These are phyloP conservation scores for Zele albiditarsus DNA, from an alignment of 2,888 invertebrate species.

Conservation along the genomic window DNA sequence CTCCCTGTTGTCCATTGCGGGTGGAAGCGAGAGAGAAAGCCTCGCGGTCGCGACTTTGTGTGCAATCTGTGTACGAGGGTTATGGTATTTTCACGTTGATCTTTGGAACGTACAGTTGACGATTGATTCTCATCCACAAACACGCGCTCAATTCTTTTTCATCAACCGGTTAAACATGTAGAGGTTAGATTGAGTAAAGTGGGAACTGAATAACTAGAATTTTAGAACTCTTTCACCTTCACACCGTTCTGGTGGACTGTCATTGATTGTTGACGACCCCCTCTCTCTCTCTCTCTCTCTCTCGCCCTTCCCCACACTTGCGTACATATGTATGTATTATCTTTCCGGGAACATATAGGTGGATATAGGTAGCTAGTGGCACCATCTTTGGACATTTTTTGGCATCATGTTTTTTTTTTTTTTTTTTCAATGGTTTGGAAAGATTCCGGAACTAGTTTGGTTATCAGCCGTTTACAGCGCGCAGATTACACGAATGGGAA, in stretches of 20 bases:
- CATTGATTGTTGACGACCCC: constrained; percentile 36
- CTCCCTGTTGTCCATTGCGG: neutral
- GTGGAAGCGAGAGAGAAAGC: neutral
- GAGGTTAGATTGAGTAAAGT: neutral
- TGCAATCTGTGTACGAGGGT: neutral
- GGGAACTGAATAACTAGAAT: neutral
- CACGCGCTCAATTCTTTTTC: neutral
- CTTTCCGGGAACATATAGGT: neutral
- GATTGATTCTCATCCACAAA: neutral
- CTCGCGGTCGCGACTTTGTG: neutral
- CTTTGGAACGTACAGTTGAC: neutral
- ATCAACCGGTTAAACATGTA: no score
- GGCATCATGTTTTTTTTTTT: neutral
- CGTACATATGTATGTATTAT: neutral
- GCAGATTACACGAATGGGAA: no score
- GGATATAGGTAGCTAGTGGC: neutral
- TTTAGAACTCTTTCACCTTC: constrained; percentile 18
- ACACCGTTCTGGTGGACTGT: constrained; percentile 24
- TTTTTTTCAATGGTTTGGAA: neutral
- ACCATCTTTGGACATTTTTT: neutral
- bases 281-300: neutral
- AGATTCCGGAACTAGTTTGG: neutral
- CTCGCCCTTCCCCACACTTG: neutral
- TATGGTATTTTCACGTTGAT: neutral
- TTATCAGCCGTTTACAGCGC: neutral